These are phyloP conservation scores for Podilymbus podiceps DNA, from an alignment of 2,113 vertebrate species.

Conservation along the genomic window DNA sequence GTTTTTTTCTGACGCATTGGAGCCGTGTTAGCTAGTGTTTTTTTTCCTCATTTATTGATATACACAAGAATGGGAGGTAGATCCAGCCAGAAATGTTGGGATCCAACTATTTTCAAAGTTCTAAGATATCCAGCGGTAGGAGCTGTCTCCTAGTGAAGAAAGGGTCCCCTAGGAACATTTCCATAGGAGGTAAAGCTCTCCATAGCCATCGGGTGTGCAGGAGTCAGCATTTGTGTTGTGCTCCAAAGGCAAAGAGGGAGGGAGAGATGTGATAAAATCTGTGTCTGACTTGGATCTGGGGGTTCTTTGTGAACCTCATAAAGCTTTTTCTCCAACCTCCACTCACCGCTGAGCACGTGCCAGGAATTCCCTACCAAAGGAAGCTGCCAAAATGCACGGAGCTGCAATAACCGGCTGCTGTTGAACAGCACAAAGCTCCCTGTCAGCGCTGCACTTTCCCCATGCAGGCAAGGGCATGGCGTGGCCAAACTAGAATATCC, in stretches of 20 bases:
- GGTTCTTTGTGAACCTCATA: neutral
- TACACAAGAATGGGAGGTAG: neutral
- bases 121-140: neutral
- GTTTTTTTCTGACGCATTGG: neutral
- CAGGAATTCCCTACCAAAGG: neutral
- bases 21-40: neutral
- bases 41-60: neutral
- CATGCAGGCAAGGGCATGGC: rapidly evolving
- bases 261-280: neutral
- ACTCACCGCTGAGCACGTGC: rapidly evolving
- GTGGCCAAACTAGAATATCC: neutral
- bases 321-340: slow-evolving; percentile 4
- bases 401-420: neutral
- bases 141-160: neutral
- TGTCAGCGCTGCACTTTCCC: rapidly evolving
- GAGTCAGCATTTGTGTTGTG: neutral
- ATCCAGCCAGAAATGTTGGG: neutral
- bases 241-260: neutral
- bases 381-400: neutral
- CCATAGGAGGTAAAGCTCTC: neutral
- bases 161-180: neutral
- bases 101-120: neutral
- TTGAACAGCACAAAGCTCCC: neutral
- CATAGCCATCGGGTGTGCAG: neutral
- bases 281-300: neutral